Percentiles rank a stretch among this genome's conserved stretches.
phyloP scores from a whole-genome alignment of 2,888 invertebrate species.

The Exephanes ischioxanthus region DNA sequence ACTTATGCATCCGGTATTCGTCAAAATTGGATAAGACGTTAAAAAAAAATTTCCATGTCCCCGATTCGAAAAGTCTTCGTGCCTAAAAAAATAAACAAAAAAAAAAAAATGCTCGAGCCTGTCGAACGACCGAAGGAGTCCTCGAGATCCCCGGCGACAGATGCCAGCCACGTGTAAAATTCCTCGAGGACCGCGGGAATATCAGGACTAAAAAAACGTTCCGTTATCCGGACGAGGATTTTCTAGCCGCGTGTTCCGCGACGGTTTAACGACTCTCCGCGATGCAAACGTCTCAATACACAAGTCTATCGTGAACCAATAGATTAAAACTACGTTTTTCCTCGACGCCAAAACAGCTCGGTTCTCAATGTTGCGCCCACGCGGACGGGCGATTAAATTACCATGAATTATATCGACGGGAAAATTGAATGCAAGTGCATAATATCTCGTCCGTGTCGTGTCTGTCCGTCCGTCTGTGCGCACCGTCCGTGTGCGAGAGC shows the following conservation, averaged over 20 bases:
- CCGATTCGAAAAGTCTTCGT: not conserved
- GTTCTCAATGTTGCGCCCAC: slow-evolving; percentile 40
- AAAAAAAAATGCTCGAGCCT: slow-evolving; percentile 28
- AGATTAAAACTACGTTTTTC: not conserved
- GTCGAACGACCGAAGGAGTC: not conserved
- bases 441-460: slow-evolving; percentile 5
- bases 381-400: slow-evolving; percentile 46
- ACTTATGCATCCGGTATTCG: not conserved
- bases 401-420: slow-evolving; percentile 42
- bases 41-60: not conserved
- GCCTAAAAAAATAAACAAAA: not conserved
- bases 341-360: not conserved
- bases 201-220: not conserved
- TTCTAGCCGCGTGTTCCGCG: not conserved
- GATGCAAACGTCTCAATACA: slow-evolving; percentile 24
- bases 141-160: slow-evolving; percentile 33
- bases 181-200: slow-evolving; percentile 45
- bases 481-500: too few species aligned
- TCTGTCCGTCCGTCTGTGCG: not conserved
- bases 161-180: slow-evolving; percentile 60
- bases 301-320: not conserved
- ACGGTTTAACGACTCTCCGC: slow-evolving; percentile 1
- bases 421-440: slow-evolving; percentile 36
- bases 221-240: slow-evolving; percentile 2
- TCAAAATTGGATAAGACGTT: not conserved